A percentile compares a stretch with the other conserved stretches of the same genome.
These are phyloP conservation scores for Apeltes quadracus DNA, from an alignment of 2,113 vertebrate species.

Conservation along the genomic window DNA sequence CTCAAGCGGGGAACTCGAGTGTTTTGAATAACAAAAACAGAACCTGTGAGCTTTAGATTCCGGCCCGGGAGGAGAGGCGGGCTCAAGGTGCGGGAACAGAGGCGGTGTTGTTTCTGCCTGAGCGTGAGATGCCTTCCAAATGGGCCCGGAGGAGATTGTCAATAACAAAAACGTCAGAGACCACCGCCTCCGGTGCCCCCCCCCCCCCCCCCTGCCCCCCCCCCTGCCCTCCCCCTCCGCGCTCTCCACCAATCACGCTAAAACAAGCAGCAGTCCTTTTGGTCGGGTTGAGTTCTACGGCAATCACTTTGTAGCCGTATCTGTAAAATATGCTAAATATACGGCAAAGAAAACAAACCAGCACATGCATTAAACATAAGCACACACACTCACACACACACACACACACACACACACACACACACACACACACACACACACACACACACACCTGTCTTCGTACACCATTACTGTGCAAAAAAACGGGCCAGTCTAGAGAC, in stretches of 20 bases:
- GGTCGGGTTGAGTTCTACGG: conserved; percentile 19
- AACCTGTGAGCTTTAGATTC: conserved; percentile 13
- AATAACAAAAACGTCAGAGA: conserved; percentile 51
- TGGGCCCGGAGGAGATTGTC: conserved; percentile 17
- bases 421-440: conserved; percentile 17
- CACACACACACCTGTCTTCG: conserved; percentile 63
- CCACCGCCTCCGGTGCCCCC: conserved; percentile 31
- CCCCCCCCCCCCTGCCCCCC: conserved; percentile 12
- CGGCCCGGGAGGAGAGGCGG: neutral
- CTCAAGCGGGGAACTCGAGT: neutral
- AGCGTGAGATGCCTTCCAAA: conserved; percentile 29
- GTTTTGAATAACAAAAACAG: conserved; percentile 15
- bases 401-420: conserved; percentile 30
- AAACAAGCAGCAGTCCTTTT: conserved; percentile 28
- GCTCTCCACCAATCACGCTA: conserved; percentile 34
- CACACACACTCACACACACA: conserved; percentile 16
- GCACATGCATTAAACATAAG: conserved; percentile 53
- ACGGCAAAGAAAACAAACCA: conserved; percentile 9
- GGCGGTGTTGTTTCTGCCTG: conserved; percentile 9
- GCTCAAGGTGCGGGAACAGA: conserved; percentile 19
- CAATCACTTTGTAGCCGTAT: conserved; percentile 23
- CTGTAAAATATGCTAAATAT: conserved; percentile 26
- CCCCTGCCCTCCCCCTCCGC: conserved; percentile 23
- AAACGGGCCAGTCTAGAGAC: too few relatives aligned
- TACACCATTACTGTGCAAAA: conserved; percentile 63